Conservation (phyloP, 2,888 invertebrate genomes). For the Corbicula japonica region DNA sequence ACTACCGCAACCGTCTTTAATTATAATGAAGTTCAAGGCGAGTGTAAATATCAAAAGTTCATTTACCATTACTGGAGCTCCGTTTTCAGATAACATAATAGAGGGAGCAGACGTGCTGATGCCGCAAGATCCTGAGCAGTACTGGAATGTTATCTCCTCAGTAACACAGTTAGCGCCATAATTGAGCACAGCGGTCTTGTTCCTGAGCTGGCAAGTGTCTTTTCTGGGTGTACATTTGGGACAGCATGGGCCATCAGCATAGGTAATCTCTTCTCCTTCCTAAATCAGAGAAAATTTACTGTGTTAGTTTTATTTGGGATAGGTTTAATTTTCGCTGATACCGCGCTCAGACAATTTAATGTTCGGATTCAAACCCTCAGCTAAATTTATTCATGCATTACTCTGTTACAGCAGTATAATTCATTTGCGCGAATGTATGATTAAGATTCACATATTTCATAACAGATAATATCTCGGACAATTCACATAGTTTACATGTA, state of each 20-base stretch:
- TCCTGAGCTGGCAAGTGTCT: conserved; percentile 13
- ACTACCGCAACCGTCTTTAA: neutral
- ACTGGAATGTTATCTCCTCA: neutral
- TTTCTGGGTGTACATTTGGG: conserved; percentile 30
- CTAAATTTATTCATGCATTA: no score
- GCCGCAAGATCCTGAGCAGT: conserved; percentile 42
- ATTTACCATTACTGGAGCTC: neutral
- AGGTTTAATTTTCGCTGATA: no score
- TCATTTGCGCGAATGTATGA: no score
- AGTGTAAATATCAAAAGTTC: neutral
- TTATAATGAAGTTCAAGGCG: neutral
- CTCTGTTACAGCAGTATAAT: no score
- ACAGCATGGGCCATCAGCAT: conserved; percentile 53
- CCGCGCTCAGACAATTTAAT: no score
- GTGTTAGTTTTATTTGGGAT: neutral
- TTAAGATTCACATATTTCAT: no score
- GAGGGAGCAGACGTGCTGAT: conserved; percentile 15
- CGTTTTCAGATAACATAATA: neutral
- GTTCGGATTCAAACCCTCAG: no score
- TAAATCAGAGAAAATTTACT: conserved; percentile 4
- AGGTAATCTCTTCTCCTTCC: conserved; percentile 44
- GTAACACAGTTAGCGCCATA: conserved; percentile 11
- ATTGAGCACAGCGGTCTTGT: conserved; percentile 2
- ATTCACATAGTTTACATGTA: no score
- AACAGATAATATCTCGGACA: no score